Evolutionary conservation across 2,888 invertebrate species (phyloP).

Genomic region (Electrophaes corylata): DNA sequence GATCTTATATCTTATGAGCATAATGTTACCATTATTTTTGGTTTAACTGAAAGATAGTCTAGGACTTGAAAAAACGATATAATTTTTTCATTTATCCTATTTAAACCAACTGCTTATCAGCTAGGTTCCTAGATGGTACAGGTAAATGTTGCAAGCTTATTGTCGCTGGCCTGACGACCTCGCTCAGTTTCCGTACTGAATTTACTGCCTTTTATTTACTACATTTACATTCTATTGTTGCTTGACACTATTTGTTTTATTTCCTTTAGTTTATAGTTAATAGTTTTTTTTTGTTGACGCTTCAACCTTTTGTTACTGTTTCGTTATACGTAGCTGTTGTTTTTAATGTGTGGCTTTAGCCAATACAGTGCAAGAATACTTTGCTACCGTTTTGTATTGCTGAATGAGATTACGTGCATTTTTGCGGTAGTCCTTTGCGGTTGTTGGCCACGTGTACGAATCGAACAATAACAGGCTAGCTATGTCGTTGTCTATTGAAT

Average conservation of each 20-base stretch:
- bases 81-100: too few relatives aligned
- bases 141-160: slow-evolving; percentile 36
- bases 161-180: slow-evolving; percentile 43
- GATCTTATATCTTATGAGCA: too few relatives aligned
- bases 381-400: slow-evolving; percentile 32
- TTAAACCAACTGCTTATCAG: neutral
- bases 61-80: too few relatives aligned
- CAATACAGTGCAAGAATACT: slow-evolving; percentile 32
- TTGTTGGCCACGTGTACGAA: slow-evolving; percentile 59
- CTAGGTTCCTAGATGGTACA: slow-evolving; percentile 4
- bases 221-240: slow-evolving; percentile 4
- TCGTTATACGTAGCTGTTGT: neutral
- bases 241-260: neutral
- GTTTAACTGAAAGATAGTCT: too few relatives aligned
- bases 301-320: slow-evolving; percentile 13
- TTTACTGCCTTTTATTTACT: slow-evolving; percentile 23
- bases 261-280: neutral
- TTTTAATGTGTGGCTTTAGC: neutral
- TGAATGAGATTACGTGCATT: slow-evolving; percentile 9
- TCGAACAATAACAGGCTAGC: slow-evolving; percentile 46
- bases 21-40: too few relatives aligned
- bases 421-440: slow-evolving; percentile 35
- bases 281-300: neutral
- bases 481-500: slow-evolving; percentile 53
- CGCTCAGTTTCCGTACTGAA: slow-evolving; percentile 45